A percentile compares a stretch with the other conserved stretches of the same genome.
Conservation (phyloP, 1,140 invertebrate genomes). For the Drosophila paulistorum region DNA sequence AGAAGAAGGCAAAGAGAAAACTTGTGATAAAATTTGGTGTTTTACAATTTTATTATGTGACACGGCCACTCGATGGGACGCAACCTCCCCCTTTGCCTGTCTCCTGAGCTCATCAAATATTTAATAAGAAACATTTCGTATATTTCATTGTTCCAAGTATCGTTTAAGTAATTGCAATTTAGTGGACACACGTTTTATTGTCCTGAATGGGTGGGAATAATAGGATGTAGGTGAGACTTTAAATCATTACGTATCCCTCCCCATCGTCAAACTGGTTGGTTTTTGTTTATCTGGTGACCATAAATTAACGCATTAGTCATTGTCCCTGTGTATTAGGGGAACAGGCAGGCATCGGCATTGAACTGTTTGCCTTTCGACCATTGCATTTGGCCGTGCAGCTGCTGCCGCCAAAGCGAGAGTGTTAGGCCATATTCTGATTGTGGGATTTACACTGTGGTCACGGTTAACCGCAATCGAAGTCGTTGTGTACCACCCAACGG, state of each 20-base stretch:
- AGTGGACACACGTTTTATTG: slow-evolving; percentile 70
- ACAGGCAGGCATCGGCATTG: slow-evolving; percentile 48
- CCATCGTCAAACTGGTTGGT: background rate
- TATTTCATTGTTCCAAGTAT: slow-evolving; percentile 48
- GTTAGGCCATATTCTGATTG: slow-evolving; percentile 37
- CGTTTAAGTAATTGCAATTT: slow-evolving; percentile 77
- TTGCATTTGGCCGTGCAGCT: slow-evolving; percentile 72
- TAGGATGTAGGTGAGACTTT: slow-evolving; percentile 35
- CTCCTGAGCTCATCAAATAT: slow-evolving; percentile 59
- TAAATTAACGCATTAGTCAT: slow-evolving; percentile 75
- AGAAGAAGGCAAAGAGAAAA: slow-evolving; percentile 24
- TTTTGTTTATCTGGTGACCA: slow-evolving; percentile 76
- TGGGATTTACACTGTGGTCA: slow-evolving; percentile 67
- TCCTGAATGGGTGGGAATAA: background rate
- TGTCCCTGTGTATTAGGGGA: slow-evolving; percentile 47
- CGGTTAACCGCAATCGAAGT: slow-evolving; percentile 70
- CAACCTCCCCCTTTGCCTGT: slow-evolving; percentile 16
- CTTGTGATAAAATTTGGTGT: slow-evolving; percentile 69
- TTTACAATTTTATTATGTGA: slow-evolving; percentile 80
- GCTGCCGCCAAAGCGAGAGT: slow-evolving; percentile 61
- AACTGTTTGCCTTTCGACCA: slow-evolving; percentile 77
- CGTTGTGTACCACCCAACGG: slow-evolving; percentile 11
- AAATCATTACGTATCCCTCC: slow-evolving; percentile 53
- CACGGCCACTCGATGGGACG: slow-evolving; percentile 13
- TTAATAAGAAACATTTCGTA: slow-evolving; percentile 60